Base-by-base conservation (phyloP, 2,797 vertebrate genomes). In the Melanotaenia nigrans region DNA sequence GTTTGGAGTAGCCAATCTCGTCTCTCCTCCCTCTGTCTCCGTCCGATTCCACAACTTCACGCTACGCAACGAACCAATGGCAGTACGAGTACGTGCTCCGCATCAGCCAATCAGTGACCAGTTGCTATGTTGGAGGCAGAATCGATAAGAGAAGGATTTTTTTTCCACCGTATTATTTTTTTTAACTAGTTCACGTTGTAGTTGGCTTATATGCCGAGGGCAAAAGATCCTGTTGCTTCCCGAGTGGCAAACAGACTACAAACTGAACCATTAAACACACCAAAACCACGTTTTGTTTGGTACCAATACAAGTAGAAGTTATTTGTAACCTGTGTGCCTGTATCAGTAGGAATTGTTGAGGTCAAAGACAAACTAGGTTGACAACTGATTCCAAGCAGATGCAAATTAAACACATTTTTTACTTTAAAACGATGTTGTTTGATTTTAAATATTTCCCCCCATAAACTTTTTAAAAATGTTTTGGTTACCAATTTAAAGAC, bases 51-150 rank as follows among this genome's bases (percentile, higher is more conserved):
- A 71, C 71, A 54, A 68, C 64, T 64, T 84, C 87, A 88, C 82
- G 76, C 83, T 69, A 33, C 67, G 4, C n/a, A 3, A 1, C 0
- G 74, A 58, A 42, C 92, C 90, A 92, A 93, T 93, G 30, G 45
- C 45, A 87, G 68, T 14, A 5, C 47, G 55, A 1, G 76, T 79
- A 61, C 59, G 57, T 32, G 61, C 78, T 1, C 25, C 0, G 49
- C 22, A 14, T 51, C 28, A 63, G 61, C 93, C 93, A 93, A 93
- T 93, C 89, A 73, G 58, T 62, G 65, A 10, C 16, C 82, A 92
- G 93, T 94, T 93, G 93, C 93, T 92, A 93, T 92, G 93, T 90
- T 60, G 75, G 82, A 90, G 79, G 92, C 86, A 92, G 91, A 93
- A 91, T 93, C 92, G 87, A 90, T 89, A 86, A 87, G 78, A 79